Evolutionary conservation across 1,140 invertebrate species (phyloP).

Genomic region (Zaprionus davidi): DNA sequence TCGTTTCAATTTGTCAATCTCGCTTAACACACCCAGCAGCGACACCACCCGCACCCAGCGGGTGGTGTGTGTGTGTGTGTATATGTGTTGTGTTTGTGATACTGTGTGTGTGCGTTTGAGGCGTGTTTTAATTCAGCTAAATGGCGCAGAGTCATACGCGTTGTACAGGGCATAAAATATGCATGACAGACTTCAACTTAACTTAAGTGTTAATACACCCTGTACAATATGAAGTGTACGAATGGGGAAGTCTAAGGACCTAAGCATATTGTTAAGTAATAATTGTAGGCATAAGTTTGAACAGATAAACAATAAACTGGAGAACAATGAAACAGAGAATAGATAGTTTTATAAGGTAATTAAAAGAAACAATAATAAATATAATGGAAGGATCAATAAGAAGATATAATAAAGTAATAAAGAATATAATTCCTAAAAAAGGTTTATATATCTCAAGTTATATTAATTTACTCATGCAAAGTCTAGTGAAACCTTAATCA

Average conservation of each 20-base stretch:
- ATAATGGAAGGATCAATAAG: too few relatives aligned
- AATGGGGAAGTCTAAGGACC: neutral
- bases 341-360: too few relatives aligned
- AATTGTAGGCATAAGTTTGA: neutral
- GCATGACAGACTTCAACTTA: slow-evolving; percentile 64
- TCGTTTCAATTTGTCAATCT: slow-evolving; percentile 82
- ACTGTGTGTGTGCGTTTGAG: slow-evolving; percentile 8
- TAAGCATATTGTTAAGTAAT: neutral
- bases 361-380: too few relatives aligned
- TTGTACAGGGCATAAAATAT: slow-evolving; percentile 66
- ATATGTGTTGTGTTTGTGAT: neutral
- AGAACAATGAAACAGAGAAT: too few relatives aligned
- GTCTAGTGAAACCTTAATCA: too few relatives aligned
- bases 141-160: slow-evolving; percentile 43
- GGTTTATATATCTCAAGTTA: too few relatives aligned
- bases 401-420: too few relatives aligned
- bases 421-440: too few relatives aligned
- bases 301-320: too few relatives aligned
- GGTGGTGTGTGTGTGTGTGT: neutral
- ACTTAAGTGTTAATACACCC: slow-evolving; percentile 40
- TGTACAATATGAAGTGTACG: neutral
- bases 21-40: slow-evolving; percentile 26
- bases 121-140: slow-evolving; percentile 73
- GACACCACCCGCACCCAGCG: slow-evolving; percentile 1
- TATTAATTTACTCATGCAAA: too few relatives aligned